These are phyloP conservation scores for Sycophila texana DNA, from an alignment of 2,888 invertebrate species.

Conservation along the genomic window DNA sequence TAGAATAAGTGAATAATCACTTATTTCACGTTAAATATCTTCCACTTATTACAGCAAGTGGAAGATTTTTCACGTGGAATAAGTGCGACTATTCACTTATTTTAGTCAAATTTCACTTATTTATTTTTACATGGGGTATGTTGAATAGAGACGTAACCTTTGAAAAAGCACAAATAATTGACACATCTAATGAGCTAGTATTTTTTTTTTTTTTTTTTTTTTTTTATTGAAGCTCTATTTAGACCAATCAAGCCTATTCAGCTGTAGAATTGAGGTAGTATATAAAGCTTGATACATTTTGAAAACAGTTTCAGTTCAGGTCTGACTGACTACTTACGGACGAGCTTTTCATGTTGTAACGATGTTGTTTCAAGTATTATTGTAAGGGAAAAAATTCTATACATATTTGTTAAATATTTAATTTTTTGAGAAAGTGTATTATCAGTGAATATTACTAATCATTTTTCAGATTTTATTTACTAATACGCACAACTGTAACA, in stretches of 20 bases:
- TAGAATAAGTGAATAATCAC: too few species aligned
- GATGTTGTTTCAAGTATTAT: slow-evolving; percentile 4
- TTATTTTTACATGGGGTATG: too few species aligned
- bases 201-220: too few species aligned
- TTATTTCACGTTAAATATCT: too few species aligned
- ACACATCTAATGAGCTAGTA: slow-evolving; percentile 6
- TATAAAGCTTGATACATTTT: slow-evolving; percentile 16
- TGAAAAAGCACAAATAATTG: slow-evolving; percentile 5
- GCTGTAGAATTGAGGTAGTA: too few species aligned
- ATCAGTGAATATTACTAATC: background rate
- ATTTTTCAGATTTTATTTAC: slow-evolving; percentile 7
- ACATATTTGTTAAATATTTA: background rate
- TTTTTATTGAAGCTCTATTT: too few species aligned
- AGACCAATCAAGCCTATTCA: too few species aligned
- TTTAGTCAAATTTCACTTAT: too few species aligned
- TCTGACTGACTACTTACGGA: background rate
- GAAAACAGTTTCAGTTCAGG: slow-evolving; percentile 15
- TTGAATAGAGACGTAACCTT: background rate
- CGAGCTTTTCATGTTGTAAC: too few species aligned
- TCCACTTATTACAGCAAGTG: too few species aligned
- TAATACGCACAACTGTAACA: background rate
- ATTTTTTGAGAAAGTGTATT: background rate
- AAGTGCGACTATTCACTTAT: too few species aligned
- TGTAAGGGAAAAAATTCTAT: slow-evolving; percentile 10
- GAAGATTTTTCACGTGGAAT: too few species aligned